These are phyloP conservation scores for Apis dorsata DNA, from an alignment of 1,140 invertebrate species.

Conservation along the genomic window DNA sequence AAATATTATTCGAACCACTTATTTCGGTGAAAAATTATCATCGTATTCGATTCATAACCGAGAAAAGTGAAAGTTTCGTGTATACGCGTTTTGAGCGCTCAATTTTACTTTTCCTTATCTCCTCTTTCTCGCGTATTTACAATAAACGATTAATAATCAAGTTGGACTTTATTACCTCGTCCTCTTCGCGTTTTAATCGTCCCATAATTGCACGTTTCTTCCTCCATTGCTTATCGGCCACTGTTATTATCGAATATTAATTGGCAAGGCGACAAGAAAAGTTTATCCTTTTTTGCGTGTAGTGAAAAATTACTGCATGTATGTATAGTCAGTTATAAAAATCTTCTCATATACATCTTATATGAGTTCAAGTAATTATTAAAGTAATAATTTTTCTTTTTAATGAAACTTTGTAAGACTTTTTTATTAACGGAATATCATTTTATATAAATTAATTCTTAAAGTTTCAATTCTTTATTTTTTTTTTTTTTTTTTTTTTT, in stretches of 20 bases:
- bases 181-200: slow-evolving; percentile 30
- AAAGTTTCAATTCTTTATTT: too few species aligned
- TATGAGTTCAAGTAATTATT: slow-evolving; percentile 6
- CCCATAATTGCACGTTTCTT: slow-evolving; percentile 47
- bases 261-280: background rate
- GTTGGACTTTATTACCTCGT: background rate
- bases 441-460: too few species aligned
- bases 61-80: slow-evolving; percentile 17
- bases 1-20: background rate
- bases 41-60: background rate
- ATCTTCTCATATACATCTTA: background rate
- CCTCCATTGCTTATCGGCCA: background rate
- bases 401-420: too few species aligned
- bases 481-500: too few species aligned
- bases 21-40: background rate
- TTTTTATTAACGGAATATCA: too few species aligned
- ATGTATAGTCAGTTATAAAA: too few species aligned
- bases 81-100: background rate
- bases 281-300: background rate
- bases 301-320: too few species aligned
- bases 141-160: slow-evolving; percentile 54
- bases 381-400: too few species aligned
- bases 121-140: slow-evolving; percentile 50
- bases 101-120: slow-evolving; percentile 30
- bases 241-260: slow-evolving; percentile 43